These are phyloP conservation scores for Serripes groenlandicus DNA, from an alignment of 2,888 invertebrate species.

Conservation along the genomic window DNA sequence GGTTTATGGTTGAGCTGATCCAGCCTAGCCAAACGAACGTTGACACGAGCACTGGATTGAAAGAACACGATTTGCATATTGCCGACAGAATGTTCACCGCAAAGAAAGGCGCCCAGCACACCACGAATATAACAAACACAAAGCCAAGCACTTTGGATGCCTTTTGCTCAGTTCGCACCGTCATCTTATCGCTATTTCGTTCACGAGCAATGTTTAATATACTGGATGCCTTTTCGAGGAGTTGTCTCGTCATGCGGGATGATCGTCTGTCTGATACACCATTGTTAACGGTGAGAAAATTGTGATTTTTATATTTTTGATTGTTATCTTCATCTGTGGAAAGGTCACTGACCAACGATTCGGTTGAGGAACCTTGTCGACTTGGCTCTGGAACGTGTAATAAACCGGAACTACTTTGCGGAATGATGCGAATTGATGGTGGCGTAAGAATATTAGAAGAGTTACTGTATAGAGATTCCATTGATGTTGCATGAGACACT, in stretches of 20 bases:
- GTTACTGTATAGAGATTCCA: constrained; percentile 49
- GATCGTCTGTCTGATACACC: constrained; percentile 39
- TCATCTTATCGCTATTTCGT: constrained; percentile 60
- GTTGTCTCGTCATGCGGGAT: constrained; percentile 76
- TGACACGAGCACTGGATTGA: constrained; percentile 87
- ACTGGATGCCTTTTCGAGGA: constrained; percentile 83
- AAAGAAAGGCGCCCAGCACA: constrained; percentile 86
- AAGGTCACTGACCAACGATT: constrained; percentile 54
- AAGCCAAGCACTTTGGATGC: constrained; percentile 93
- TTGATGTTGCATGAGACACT: constrained; percentile 51
- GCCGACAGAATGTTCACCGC: constrained; percentile 81
- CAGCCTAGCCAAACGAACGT: constrained; percentile 86
- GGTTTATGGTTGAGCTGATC: constrained; percentile 85
- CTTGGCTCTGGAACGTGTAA: constrained; percentile 43
- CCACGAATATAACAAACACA: constrained; percentile 85
- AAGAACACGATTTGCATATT: constrained; percentile 92
- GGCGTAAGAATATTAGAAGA: neutral
- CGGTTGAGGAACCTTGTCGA: constrained; percentile 46
- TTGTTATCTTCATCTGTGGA: constrained; percentile 59
- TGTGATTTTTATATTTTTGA: constrained; percentile 21
- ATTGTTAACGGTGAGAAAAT: neutral
- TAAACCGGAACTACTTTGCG: constrained; percentile 29
- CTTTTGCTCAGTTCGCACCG: constrained; percentile 95
- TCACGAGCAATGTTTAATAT: constrained; percentile 78
- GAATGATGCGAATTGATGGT: neutral